Conservation (phyloP, 2,797 vertebrate species). For the Protosalanx chinensis region DNA sequence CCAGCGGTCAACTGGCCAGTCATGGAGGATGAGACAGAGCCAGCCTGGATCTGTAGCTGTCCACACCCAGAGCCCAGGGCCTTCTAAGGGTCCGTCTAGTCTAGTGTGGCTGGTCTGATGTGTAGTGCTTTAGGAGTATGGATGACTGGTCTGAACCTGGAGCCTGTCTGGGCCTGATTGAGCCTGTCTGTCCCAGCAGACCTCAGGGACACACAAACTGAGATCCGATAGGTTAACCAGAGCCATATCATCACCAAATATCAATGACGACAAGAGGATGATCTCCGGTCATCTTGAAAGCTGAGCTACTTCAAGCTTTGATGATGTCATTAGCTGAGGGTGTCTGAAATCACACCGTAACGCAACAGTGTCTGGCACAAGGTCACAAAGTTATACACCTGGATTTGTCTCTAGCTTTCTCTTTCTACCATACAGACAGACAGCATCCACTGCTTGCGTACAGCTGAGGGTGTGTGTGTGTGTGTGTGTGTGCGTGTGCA, state of each 20-base stretch:
- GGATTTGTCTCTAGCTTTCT: slow-evolving; percentile 85
- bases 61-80: background rate
- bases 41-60: background rate
- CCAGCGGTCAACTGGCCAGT: background rate
- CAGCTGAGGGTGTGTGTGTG: slow-evolving; percentile 46
- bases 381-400: slow-evolving; percentile 48
- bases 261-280: background rate
- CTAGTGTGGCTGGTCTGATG: background rate
- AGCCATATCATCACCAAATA: slow-evolving; percentile 24
- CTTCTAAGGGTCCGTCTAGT: background rate
- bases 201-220: background rate
- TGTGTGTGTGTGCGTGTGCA: slow-evolving; percentile 70
- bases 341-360: slow-evolving; percentile 1
- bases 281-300: background rate
- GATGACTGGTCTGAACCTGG: background rate
- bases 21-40: background rate
- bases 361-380: slow-evolving; percentile 49
- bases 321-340: slow-evolving; percentile 1
- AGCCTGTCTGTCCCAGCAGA: background rate
- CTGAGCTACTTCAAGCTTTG: background rate
- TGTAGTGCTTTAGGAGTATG: background rate
- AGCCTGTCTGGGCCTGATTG: background rate
- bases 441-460: slow-evolving; percentile 56
- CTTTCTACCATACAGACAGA: slow-evolving; percentile 68
- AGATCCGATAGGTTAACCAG: background rate